A percentile compares a stretch with the other conserved stretches of the same genome.
Evolutionary conservation across 2,888 invertebrate genomes (phyloP).

Genomic region (Cheilosia vulpina): DNA sequence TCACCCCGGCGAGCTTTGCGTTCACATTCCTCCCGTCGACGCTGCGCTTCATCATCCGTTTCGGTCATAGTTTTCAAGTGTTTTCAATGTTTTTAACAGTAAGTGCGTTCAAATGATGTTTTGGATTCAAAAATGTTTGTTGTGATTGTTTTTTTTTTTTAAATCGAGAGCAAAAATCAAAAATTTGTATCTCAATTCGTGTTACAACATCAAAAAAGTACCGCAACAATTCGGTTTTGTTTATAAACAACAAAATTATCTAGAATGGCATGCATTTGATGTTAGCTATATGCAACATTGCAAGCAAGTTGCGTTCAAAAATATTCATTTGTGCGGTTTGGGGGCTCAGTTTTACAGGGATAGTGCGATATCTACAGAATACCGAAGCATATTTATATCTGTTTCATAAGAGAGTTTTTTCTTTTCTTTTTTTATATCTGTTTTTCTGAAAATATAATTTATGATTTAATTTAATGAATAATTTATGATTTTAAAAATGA

Average conservation of each 20-base stretch:
- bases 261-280: conserved; percentile 32
- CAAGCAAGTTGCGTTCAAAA: conserved; percentile 46
- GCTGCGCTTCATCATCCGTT: conserved; percentile 85
- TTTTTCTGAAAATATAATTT: conserved; percentile 62
- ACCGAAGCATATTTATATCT: conserved; percentile 26
- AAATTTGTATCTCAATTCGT: conserved; percentile 65
- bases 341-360: conserved; percentile 1
- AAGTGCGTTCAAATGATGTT: conserved; percentile 51
- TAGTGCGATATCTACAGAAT: conserved; percentile 63
- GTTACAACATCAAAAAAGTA: conserved; percentile 39
- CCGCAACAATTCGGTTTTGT: conserved; percentile 24
- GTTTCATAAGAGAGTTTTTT: conserved; percentile 26
- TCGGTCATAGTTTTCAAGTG: conserved; percentile 75
- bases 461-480: neutral
- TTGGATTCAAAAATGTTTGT: conserved; percentile 14
- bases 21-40: conserved; percentile 95
- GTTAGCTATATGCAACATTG: conserved; percentile 48
- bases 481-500: neutral
- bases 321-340: conserved; percentile 69
- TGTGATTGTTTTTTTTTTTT: conserved; percentile 33
- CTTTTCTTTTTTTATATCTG: conserved; percentile 16
- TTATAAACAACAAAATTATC: conserved; percentile 25
- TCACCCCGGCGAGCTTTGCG: conserved; percentile 94
- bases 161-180: conserved; percentile 73
- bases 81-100: conserved; percentile 22